Evolutionary conservation across 2,113 vertebrate species (phyloP), one percentile per base, ranked within the genome.

Genomic region (Stigmatopora argus): DNA sequence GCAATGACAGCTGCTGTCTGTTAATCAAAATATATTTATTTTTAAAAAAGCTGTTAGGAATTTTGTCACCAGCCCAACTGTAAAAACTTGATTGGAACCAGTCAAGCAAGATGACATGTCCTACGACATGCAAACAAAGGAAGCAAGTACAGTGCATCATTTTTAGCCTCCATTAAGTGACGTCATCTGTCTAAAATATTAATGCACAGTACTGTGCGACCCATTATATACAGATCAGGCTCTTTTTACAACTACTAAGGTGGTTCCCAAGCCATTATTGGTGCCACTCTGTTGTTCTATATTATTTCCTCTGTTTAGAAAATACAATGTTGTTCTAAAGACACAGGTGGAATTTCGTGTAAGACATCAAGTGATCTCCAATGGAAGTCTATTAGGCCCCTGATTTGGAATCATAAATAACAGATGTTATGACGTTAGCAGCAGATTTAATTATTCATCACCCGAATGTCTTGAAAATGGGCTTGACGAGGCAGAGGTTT

Each of bases 361-460:
- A 12, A 52, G 61, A 49, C 53, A 26, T 44, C n/a, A 23, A 35
- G 55, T 69, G 63, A 65, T 77, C 82, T 82, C 84, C 83, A 90
- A 86, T 91, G 82, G 87, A 91, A 90, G 85, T 87, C 91, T 90
- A 93, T 92, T 92, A 92, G 90, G 91, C 81, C 89, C 89, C 90
- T 92, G 84, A 88, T 93, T 93, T 92, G 75, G 86, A 88, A 88
- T 93, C 90, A 94, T 94, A 92, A 94, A 94, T 95, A 94, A 94
- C 91, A 92, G 85, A 94, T 93, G 92, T 72, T 45, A 55, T 69
- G 74, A 64, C 65, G 26, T 72, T 70, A 90, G 87, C 90, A 77
- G 51, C 75, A 81, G 84, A 71, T 85, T 94, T 86, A 93, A 94
- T 93, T 91, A 94, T 94, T 94, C 87, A 96, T 92, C 84, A 81